Percentiles rank a stretch among this genome's conserved stretches.
These are phyloP conservation scores for Portunus trituberculatus DNA, from an alignment of 1,140 invertebrate species.

Conservation along the genomic window DNA sequence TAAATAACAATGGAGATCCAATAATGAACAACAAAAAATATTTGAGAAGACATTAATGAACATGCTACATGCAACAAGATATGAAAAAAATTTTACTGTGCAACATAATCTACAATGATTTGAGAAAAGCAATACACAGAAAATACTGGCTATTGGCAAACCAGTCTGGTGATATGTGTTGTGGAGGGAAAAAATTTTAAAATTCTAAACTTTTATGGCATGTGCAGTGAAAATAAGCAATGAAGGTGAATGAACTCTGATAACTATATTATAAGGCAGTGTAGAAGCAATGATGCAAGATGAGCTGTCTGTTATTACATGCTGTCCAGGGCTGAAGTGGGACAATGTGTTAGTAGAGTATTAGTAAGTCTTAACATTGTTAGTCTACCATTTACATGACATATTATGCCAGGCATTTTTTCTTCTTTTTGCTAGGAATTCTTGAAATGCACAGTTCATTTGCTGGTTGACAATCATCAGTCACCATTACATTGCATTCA, in stretches of 20 bases:
- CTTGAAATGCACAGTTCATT: too few relatives aligned
- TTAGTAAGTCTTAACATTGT: not conserved
- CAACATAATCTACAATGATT: not conserved
- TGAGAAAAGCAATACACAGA: not conserved
- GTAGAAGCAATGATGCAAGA: slow-evolving; percentile 13
- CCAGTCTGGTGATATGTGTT: not conserved
- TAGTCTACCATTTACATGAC: too few relatives aligned
- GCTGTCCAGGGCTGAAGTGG: not conserved
- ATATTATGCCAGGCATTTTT: too few relatives aligned
- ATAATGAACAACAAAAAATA: not conserved
- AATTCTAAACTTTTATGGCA: too few relatives aligned
- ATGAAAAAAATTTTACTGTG: not conserved
- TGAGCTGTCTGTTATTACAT: not conserved
- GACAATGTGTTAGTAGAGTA: not conserved
- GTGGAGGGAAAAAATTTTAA: too few relatives aligned
- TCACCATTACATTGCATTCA: too few relatives aligned
- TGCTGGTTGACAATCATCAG: too few relatives aligned
- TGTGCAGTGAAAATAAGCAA: not conserved
- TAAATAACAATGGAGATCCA: not conserved
- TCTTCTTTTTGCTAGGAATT: too few relatives aligned
- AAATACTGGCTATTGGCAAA: not conserved
- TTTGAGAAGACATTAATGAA: not conserved
- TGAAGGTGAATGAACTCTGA: not conserved
- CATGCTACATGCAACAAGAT: not conserved
- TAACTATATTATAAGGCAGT: not conserved